phyloP scores from a whole-genome alignment of 2,113 vertebrate genomes.

The Edolisoma coerulescens region DNA sequence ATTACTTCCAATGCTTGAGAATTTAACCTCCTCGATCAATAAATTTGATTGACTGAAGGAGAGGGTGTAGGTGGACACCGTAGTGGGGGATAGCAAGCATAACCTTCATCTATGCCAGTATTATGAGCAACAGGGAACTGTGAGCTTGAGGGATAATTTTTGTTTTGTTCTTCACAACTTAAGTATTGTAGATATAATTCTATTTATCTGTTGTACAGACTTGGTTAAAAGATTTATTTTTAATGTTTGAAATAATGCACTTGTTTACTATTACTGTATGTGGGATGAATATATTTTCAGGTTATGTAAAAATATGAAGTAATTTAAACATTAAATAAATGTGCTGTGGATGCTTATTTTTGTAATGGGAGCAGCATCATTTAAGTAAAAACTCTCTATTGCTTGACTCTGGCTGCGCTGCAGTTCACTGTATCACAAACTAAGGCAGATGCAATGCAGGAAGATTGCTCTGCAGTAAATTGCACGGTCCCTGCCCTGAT shows the following conservation, averaged over 20 bases:
- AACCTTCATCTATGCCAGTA: neutral
- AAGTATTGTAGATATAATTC: conserved; percentile 63
- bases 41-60: neutral
- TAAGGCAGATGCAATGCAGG: neutral
- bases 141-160: neutral
- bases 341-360: conserved; percentile 77
- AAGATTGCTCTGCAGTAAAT: neutral
- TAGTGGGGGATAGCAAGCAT: neutral
- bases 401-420: neutral
- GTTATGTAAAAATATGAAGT: conserved; percentile 53
- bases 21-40: neutral
- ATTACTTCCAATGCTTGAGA: conserved; percentile 37
- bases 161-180: conserved; percentile 48
- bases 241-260: conserved; percentile 68
- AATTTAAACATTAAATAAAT: conserved; percentile 73
- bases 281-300: conserved; percentile 67
- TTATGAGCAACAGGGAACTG: conserved; percentile 36
- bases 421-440: neutral
- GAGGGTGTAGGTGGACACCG: neutral
- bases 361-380: conserved; percentile 65
- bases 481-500: rapidly evolving
- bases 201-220: conserved; percentile 73
- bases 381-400: conserved; percentile 8
- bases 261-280: conserved; percentile 63
- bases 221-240: conserved; percentile 69